A percentile compares a stretch with the other conserved stretches of the same genome.
Evolutionary conservation across 1,140 invertebrate species (phyloP).

Genomic region (Hermetia illucens): DNA sequence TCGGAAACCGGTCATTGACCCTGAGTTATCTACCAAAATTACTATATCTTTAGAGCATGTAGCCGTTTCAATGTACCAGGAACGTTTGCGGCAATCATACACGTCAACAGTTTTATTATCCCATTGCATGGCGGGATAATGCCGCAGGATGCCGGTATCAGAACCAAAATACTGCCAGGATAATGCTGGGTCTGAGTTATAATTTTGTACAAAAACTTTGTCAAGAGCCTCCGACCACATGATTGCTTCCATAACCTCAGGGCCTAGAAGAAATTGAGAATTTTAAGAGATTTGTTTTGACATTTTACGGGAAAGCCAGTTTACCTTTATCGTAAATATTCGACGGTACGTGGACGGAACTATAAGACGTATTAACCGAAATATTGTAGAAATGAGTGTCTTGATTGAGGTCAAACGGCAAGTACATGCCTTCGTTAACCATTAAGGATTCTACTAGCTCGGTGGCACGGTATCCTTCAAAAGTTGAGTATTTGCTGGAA

Average conservation of each 20-base stretch:
- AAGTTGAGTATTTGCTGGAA: conserved; percentile 52
- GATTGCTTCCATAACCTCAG: conserved; percentile 54
- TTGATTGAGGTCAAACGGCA: conserved; percentile 42
- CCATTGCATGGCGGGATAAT: conserved; percentile 58
- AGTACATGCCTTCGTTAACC: conserved; percentile 19
- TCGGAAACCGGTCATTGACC: conserved; percentile 89
- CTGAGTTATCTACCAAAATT: conserved; percentile 87
- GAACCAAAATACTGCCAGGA: conserved; percentile 96
- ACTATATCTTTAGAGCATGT: conserved; percentile 96
- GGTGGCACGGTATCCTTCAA: conserved; percentile 16
- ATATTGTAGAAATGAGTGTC: conserved; percentile 77
- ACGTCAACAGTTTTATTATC: conserved; percentile 39
- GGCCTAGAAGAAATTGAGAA: conserved; percentile 32
- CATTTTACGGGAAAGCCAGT: no score
- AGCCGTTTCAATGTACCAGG: conserved; percentile 94
- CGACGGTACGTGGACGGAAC: conserved; percentile 86
- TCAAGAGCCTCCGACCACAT: conserved; percentile 78
- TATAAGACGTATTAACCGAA: conserved; percentile 64
- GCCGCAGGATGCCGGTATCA: conserved; percentile 76
- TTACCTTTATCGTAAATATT: conserved; percentile 80
- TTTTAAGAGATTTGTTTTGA: not conserved
- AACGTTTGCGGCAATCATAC: conserved; percentile 74
- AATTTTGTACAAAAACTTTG: conserved; percentile 72
- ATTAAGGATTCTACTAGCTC: conserved; percentile 8
- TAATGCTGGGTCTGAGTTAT: conserved; percentile 70